Evolutionary conservation across 2,797 vertebrate species (phyloP).

Genomic region (Aotus griseimembra): DNA sequence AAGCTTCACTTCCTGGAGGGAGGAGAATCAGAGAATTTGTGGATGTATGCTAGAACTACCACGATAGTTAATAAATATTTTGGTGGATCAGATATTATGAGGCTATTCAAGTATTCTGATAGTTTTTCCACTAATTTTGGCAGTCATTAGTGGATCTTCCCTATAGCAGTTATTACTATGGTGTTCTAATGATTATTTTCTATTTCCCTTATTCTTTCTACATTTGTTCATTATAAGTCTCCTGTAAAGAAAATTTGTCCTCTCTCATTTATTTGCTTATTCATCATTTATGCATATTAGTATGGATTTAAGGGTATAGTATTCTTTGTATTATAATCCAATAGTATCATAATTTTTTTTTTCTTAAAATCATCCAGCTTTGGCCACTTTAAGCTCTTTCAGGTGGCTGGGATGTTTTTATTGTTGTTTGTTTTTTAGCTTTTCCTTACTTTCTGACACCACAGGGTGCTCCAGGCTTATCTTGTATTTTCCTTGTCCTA

Average conservation of each 20-base stretch:
- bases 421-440: not conserved
- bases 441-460: not conserved
- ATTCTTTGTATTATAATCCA: not conserved
- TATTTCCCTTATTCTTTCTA: not conserved
- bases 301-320: not conserved
- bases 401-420: not conserved
- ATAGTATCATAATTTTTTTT: not conserved
- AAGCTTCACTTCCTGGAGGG: not conserved
- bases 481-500: not conserved
- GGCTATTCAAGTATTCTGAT: not conserved
- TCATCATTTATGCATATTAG: not conserved
- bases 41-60: not conserved
- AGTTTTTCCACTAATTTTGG: not conserved
- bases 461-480: not conserved
- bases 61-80: constrained; percentile 8
- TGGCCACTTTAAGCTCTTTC: not conserved
- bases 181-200: not conserved
- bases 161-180: not conserved
- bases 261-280: not conserved
- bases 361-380: not conserved
- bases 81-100: not conserved
- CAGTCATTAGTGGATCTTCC: not conserved
- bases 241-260: not conserved
- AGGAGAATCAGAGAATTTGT: not conserved
- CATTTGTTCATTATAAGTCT: not conserved